phyloP scores from a whole-genome alignment of 2,113 vertebrate genomes.

The Tupaia tana region DNA sequence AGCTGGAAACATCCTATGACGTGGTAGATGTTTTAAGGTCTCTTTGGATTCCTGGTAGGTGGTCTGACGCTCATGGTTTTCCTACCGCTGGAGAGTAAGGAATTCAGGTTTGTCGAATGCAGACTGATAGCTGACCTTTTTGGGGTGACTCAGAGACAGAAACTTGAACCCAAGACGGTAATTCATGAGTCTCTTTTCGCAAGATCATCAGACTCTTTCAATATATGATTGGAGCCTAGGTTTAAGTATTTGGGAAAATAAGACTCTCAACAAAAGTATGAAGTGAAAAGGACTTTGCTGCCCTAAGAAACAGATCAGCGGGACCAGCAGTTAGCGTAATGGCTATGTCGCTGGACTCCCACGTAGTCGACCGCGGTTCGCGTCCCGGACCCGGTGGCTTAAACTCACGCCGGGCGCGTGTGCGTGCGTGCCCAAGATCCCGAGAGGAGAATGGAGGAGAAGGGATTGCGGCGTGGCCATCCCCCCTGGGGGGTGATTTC shows the following conservation, averaged over 20 bases:
- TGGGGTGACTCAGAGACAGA: neutral
- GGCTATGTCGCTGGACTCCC: no score
- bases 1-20: neutral
- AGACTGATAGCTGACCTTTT: neutral
- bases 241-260: slow-evolving; percentile 28
- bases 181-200: neutral
- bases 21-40: neutral
- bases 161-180: neutral
- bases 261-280: neutral
- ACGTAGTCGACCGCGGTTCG: no score
- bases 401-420: no score
- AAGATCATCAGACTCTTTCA: neutral
- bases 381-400: no score
- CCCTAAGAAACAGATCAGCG: neutral
- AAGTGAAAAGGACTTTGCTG: neutral
- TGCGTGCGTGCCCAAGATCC: no score
- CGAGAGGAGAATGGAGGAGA: no score
- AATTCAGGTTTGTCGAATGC: neutral
- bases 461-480: no score
- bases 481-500: no score
- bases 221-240: neutral
- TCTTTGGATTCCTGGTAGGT: slow-evolving; percentile 14
- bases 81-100: neutral
- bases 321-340: no score
- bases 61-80: neutral